These are phyloP conservation scores for Buteo buteo DNA, from an alignment of 2,113 vertebrate species.

Conservation along the genomic window DNA sequence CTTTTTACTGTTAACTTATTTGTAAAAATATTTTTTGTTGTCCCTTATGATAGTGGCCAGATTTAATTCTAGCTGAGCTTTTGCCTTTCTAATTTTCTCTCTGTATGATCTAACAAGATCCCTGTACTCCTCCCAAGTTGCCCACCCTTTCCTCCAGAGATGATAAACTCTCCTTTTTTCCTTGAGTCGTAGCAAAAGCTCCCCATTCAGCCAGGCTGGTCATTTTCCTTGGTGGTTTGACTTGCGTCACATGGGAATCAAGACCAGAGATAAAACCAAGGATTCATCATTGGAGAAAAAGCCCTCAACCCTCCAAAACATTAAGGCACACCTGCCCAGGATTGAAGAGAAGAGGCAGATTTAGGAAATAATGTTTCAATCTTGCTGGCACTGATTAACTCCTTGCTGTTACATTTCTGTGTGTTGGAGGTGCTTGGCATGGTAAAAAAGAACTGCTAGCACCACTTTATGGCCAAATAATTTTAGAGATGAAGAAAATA, in stretches of 20 bases:
- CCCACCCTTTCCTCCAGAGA: no score
- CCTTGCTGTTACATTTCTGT: neutral
- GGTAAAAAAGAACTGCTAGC: neutral
- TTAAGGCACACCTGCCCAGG: neutral
- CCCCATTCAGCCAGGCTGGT: no score
- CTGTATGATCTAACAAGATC: no score
- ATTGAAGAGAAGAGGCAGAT: neutral
- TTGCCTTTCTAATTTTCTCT: no score
- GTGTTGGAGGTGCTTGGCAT: neutral
- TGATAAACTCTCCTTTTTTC: no score
- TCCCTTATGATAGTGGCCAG: no score
- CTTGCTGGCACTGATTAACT: neutral
- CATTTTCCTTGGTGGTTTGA: no score
- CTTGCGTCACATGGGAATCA: neutral
- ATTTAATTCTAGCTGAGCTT: no score
- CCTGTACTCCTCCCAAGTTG: no score
- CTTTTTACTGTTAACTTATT: no score
- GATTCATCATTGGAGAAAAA: neutral
- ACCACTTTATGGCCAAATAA: conserved; percentile 2
- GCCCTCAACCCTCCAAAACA: neutral
- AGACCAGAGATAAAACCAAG: neutral
- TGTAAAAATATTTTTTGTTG: no score
- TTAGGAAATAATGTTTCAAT: neutral
- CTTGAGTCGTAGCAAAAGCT: no score
- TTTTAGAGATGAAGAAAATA: neutral